A percentile compares a stretch with the other conserved stretches of the same genome.
These are phyloP conservation scores for Luperina nickerlii DNA, from an alignment of 2,888 invertebrate genomes.

Conservation along the genomic window DNA sequence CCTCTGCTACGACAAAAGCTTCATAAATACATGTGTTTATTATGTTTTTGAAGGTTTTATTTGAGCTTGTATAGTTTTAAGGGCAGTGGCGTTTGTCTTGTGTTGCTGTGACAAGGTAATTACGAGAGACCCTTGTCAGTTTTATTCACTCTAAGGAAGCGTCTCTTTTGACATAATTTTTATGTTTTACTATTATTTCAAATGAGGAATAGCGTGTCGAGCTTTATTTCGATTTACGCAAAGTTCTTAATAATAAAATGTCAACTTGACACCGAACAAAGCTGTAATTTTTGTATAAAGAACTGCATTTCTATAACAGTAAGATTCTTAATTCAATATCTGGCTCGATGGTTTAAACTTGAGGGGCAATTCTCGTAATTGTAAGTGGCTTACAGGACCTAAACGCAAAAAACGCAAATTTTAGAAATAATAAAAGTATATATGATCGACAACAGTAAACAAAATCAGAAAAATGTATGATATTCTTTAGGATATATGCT, in stretches of 20 bases:
- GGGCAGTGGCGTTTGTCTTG: constrained; percentile 22
- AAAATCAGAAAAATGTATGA: no score
- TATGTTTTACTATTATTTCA: not conserved
- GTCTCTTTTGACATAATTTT: not conserved
- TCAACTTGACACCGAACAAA: not conserved
- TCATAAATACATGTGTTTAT: constrained; percentile 80
- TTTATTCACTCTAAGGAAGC: not conserved
- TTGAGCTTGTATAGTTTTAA: constrained; percentile 42
- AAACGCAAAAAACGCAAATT: no score
- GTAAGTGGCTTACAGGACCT: not conserved
- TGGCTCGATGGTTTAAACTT: not conserved
- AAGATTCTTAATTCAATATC: not conserved
- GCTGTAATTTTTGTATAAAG: not conserved
- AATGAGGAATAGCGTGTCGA: not conserved
- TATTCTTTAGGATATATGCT: no score
- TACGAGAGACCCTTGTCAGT: constrained; percentile 1
- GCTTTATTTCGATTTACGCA: not conserved
- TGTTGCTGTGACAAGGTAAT: constrained; percentile 42
- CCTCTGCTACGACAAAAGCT: constrained; percentile 75
- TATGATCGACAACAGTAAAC: no score
- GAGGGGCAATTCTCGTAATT: not conserved
- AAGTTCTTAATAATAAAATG: not conserved
- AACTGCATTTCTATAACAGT: not conserved
- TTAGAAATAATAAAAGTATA: no score
- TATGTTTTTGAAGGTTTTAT: constrained; percentile 73